A percentile compares a stretch with the other conserved stretches of the same genome.
phyloP scores from a whole-genome alignment of 2,888 invertebrate genomes.

The Drosophila algonquin region DNA sequence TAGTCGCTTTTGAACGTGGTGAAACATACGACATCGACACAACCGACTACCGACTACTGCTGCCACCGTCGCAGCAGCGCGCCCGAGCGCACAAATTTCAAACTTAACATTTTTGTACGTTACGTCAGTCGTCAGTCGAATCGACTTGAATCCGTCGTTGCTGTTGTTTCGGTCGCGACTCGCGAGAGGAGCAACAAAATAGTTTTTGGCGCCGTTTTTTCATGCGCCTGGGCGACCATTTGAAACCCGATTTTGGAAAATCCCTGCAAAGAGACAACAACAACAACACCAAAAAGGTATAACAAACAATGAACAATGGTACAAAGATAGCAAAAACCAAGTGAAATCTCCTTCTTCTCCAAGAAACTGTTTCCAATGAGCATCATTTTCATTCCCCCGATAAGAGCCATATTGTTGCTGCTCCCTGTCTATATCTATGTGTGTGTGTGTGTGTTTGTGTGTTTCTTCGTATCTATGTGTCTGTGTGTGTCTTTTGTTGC shows the following conservation, averaged over 20 bases:
- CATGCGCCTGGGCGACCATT: conserved; percentile 33
- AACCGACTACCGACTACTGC: conserved; percentile 33
- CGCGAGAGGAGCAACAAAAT: conserved; percentile 20
- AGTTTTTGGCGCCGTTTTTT: conserved; percentile 70
- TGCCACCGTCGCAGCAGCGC: conserved; percentile 4
- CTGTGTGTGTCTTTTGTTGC: conserved; percentile 60
- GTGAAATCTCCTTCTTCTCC: conserved; percentile 26
- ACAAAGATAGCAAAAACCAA: conserved; percentile 57
- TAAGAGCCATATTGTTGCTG: no score
- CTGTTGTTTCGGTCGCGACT: conserved; percentile 9
- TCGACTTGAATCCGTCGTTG: conserved; percentile 14
- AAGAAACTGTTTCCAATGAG: no score
- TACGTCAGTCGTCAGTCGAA: conserved; percentile 76
- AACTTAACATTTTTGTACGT: conserved; percentile 67
- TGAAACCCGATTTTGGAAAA: conserved; percentile 41
- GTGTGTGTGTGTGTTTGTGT: conserved; percentile 36
- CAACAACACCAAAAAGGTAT: conserved; percentile 37
- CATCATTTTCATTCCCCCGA: no score
- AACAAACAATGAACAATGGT: conserved; percentile 32
- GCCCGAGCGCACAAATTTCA: conserved; percentile 33
- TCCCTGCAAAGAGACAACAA: conserved; percentile 30
- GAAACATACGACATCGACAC: conserved; percentile 75
- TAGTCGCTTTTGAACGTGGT: conserved; percentile 81
- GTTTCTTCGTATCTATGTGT: conserved; percentile 7
- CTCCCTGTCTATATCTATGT: conserved; percentile 34